Percentiles rank a stretch among this genome's conserved stretches.
Evolutionary conservation across 2,797 vertebrate genomes (phyloP).

Genomic region (Dermochelys coriacea): DNA sequence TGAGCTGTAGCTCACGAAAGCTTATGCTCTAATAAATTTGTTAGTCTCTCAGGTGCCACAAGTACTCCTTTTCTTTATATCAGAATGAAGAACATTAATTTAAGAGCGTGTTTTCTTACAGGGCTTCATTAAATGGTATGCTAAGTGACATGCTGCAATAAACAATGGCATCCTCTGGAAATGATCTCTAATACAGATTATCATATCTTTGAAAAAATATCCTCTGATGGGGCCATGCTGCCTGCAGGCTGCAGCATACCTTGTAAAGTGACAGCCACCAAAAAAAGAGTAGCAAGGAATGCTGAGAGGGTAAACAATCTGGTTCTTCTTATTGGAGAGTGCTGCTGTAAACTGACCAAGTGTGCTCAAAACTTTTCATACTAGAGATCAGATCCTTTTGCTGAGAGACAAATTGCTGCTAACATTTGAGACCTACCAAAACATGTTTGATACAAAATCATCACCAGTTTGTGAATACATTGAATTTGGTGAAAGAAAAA

Average conservation of each 20-base stretch:
- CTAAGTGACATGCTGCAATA: not conserved
- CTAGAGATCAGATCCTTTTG: not conserved
- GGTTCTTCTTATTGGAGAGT: not conserved
- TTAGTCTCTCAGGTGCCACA: too few relatives aligned
- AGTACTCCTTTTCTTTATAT: too few relatives aligned
- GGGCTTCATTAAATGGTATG: not conserved
- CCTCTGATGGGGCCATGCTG: not conserved
- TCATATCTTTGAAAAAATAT: not conserved
- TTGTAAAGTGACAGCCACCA: not conserved
- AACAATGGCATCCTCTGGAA: not conserved
- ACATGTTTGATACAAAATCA: not conserved
- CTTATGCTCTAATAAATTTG: too few relatives aligned
- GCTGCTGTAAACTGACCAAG: rapidly evolving
- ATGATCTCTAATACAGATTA: not conserved
- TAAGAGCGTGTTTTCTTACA: not conserved
- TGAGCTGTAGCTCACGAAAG: too few relatives aligned
- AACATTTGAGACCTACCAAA: not conserved
- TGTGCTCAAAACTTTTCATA: not conserved
- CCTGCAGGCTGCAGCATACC: not conserved
- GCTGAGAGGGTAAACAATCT: not conserved
- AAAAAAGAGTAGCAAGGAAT: not conserved
- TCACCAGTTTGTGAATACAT: not conserved
- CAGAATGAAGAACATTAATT: not conserved
- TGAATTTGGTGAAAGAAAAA: not conserved
- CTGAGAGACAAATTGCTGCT: not conserved